phyloP scores from a whole-genome alignment of 2,113 vertebrate species.

The Picathartes gymnocephalus region DNA sequence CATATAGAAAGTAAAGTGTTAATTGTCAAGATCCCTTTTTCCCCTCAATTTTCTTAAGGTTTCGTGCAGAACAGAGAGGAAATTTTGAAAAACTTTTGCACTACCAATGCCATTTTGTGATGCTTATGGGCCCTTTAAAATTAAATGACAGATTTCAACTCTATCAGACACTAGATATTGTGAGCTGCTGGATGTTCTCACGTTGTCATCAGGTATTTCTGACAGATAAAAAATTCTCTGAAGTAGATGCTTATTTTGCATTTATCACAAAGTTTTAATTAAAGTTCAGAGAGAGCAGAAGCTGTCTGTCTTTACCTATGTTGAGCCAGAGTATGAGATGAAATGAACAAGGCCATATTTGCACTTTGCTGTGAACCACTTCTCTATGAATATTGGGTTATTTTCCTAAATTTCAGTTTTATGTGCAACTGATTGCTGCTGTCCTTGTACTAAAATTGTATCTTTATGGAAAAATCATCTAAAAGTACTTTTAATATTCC shows the following conservation, averaged over 20 bases:
- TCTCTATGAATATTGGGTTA: neutral
- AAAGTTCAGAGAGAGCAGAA: neutral
- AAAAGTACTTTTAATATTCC: neutral
- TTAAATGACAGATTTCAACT: neutral
- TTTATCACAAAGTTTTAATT: neutral
- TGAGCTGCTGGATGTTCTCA: neutral
- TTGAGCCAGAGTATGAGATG: neutral
- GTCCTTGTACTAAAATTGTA: neutral
- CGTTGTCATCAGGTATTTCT: neutral
- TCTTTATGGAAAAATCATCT: neutral
- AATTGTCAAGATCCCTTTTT: neutral
- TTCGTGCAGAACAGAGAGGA: neutral
- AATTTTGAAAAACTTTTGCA: neutral
- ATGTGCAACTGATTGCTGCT: neutral
- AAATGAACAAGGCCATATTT: neutral
- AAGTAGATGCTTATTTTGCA: neutral
- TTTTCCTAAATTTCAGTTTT: neutral
- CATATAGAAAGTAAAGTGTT: neutral
- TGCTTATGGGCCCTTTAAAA: neutral
- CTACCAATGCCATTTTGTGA: neutral
- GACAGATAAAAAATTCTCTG: neutral
- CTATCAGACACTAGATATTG: neutral
- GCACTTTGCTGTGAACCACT: neutral
- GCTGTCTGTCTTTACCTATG: neutral
- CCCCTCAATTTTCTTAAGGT: neutral